Percentiles rank a stretch among this genome's conserved stretches.
phyloP scores from a whole-genome alignment of 1,140 invertebrate genomes.

The Scaptomyza graminum region DNA sequence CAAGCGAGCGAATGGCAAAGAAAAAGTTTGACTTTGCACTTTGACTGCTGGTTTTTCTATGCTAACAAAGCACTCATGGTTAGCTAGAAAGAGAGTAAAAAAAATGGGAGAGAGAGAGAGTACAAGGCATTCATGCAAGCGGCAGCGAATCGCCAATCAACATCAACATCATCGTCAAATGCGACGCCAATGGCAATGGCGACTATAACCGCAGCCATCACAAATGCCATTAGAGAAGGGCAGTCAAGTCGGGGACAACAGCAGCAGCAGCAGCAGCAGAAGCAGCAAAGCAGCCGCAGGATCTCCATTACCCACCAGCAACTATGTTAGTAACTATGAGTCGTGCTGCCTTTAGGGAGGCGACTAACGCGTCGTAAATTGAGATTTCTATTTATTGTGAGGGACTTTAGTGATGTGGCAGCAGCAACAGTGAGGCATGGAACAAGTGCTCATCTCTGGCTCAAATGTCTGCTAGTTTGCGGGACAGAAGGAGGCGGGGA shows the following conservation, averaged over 20 bases:
- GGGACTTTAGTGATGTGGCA: conserved; percentile 42
- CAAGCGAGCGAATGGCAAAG: conserved; percentile 3
- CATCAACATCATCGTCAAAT: conserved; percentile 69
- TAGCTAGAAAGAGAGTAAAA: too few relatives aligned
- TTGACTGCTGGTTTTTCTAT: conserved; percentile 18
- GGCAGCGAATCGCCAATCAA: conserved; percentile 74
- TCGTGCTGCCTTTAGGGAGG: conserved; percentile 19
- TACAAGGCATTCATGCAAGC: conserved; percentile 48
- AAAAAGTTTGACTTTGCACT: conserved; percentile 60
- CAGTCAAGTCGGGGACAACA: conserved; percentile 32
- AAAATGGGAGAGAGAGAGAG: conserved; percentile 22
- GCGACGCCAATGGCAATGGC: conserved; percentile 53
- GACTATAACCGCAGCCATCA: conserved; percentile 77
- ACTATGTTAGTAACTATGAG: conserved; percentile 15
- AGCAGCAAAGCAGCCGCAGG: conserved; percentile 3
- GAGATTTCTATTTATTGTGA: conserved; percentile 81
- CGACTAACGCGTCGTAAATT: conserved; percentile 78
- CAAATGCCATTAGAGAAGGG: conserved; percentile 75
- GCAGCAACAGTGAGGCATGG: conserved; percentile 11
- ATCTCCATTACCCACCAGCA: conserved; percentile 11
- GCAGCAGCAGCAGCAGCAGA: background rate
- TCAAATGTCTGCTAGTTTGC: conserved; percentile 41
- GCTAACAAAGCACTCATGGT: conserved; percentile 56
- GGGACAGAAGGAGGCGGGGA: background rate
- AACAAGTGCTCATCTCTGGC: conserved; percentile 15